phyloP scores from a whole-genome alignment of 2,888 invertebrate genomes.

The Euphydryas editha region DNA sequence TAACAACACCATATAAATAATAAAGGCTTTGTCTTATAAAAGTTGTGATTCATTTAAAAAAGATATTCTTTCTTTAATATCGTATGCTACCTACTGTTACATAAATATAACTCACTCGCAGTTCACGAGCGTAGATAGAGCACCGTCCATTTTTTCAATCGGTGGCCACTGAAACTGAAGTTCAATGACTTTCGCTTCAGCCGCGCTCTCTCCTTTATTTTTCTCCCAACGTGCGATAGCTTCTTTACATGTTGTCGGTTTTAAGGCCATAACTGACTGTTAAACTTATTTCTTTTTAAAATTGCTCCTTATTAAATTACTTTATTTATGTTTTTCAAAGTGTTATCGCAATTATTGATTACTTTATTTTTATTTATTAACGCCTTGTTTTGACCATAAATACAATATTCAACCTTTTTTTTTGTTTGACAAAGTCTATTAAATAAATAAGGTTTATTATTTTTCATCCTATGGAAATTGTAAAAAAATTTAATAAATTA shows the following conservation, averaged over 20 bases:
- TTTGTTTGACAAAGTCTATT: not conserved
- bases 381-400: not conserved
- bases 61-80: too few relatives aligned
- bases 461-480: too few relatives aligned
- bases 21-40: too few relatives aligned
- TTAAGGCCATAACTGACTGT: constrained; percentile 59
- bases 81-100: too few relatives aligned
- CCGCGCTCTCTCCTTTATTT: constrained; percentile 84
- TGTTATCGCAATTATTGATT: not conserved
- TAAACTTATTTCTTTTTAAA: not conserved
- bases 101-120: constrained; percentile 86
- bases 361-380: not conserved
- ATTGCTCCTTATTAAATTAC: not conserved
- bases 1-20: too few relatives aligned
- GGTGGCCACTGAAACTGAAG: constrained; percentile 96
- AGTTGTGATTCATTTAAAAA: too few relatives aligned
- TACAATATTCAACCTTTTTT: too few relatives aligned
- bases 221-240: constrained; percentile 95
- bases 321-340: not conserved
- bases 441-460: too few relatives aligned
- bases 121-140: constrained; percentile 88
- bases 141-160: constrained; percentile 97
- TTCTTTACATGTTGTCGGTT: constrained; percentile 90
- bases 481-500: too few relatives aligned
- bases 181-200: constrained; percentile 89